A percentile compares a stretch with the other conserved stretches of the same genome.
Conservation (phyloP, 1,140 invertebrate genomes). For the Drosophila miranda region DNA sequence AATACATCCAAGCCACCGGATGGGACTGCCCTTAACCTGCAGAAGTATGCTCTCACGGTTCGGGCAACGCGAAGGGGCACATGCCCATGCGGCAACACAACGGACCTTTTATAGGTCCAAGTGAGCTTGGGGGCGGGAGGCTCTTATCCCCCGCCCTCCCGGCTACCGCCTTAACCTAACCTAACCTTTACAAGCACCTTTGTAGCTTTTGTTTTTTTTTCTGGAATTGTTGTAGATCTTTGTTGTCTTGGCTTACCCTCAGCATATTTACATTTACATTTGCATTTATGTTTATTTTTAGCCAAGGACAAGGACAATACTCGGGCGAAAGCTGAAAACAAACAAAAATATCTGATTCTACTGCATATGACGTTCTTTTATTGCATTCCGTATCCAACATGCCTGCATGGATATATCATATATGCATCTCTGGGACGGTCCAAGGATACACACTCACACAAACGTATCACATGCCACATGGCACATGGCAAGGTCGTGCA, state of each 20-base stretch:
- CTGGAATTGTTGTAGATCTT: slow-evolving; percentile 44
- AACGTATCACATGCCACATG: slow-evolving; percentile 1
- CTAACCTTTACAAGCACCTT: slow-evolving; percentile 59
- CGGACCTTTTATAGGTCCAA: too few species aligned
- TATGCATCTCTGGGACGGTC: slow-evolving; percentile 4
- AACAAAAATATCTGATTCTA: slow-evolving; percentile 53
- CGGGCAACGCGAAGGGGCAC: too few species aligned
- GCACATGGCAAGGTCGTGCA: slow-evolving; percentile 15
- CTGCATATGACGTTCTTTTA: slow-evolving; percentile 36
- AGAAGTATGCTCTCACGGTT: too few species aligned
- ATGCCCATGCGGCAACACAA: too few species aligned
- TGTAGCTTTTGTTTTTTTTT: slow-evolving; percentile 18
- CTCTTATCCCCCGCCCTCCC: too few species aligned
- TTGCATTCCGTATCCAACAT: slow-evolving; percentile 8
- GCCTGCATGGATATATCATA: slow-evolving; percentile 6
- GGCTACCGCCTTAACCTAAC: too few species aligned
- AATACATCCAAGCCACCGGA: too few species aligned
- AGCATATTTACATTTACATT: slow-evolving; percentile 65
- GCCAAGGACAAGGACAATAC: slow-evolving; percentile 68
- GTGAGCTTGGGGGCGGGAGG: too few species aligned
- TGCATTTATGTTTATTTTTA: slow-evolving; percentile 61
- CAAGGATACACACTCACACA: slow-evolving; percentile 1
- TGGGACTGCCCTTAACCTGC: too few species aligned
- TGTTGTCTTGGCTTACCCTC: slow-evolving; percentile 50
- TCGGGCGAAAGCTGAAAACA: slow-evolving; percentile 18